These are phyloP conservation scores for Clitarchus hookeri DNA, from an alignment of 2,888 invertebrate species.

Conservation along the genomic window DNA sequence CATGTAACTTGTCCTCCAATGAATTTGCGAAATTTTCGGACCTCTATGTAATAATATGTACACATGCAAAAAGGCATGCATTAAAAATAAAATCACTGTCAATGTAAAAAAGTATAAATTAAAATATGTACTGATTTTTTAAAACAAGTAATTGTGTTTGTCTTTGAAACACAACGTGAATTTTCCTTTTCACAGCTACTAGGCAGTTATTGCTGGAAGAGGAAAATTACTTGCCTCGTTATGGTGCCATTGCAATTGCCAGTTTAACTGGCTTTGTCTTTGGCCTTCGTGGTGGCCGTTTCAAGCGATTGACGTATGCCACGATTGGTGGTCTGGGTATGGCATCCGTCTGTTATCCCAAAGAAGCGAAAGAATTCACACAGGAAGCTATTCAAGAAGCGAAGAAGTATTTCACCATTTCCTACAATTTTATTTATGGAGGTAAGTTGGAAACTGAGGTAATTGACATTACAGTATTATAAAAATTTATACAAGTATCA, in stretches of 20 bases:
- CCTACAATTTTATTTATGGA: conserved; percentile 78
- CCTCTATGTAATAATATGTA: no score
- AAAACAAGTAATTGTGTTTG: not conserved
- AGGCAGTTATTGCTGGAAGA: conserved; percentile 77
- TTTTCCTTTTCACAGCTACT: conserved; percentile 57
- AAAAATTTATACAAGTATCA: no score
- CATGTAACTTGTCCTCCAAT: no score
- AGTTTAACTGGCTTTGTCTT: conserved; percentile 77
- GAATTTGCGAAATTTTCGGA: no score
- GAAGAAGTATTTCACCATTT: no score
- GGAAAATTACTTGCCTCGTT: conserved; percentile 72
- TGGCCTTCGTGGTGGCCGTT: conserved; percentile 70
- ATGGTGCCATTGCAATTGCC: conserved; percentile 77
- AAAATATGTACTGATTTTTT: not conserved
- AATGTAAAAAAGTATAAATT: not conserved
- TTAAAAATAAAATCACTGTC: not conserved
- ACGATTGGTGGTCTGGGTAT: conserved; percentile 67
- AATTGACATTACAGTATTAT: not conserved
- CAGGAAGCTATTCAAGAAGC: conserved; percentile 60
- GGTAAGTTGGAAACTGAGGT: conserved; percentile 56
- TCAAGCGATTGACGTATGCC: conserved; percentile 68
- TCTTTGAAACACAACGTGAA: not conserved
- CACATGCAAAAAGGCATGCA: no score
- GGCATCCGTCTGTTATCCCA: conserved; percentile 73
- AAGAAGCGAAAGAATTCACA: conserved; percentile 63